phyloP scores from a whole-genome alignment of 1,140 invertebrate species.

The Cydia strobilella region DNA sequence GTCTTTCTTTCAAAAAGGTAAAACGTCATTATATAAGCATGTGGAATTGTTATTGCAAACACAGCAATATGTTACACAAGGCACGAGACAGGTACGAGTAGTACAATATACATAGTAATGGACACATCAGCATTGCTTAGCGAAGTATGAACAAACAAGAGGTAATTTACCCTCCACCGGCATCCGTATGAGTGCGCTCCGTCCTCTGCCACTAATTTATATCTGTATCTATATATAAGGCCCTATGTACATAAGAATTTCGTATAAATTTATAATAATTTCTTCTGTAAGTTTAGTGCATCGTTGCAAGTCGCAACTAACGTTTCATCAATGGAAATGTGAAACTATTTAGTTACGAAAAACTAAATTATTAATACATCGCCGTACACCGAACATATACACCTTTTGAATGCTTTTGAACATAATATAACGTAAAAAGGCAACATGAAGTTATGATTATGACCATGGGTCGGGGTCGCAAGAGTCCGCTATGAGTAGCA shows the following conservation, averaged over 20 bases:
- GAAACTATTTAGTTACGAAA: neutral
- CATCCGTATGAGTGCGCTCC: slow-evolving; percentile 19
- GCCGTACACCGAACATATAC: neutral
- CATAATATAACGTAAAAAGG: neutral
- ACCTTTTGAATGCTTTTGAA: neutral
- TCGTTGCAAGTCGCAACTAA: neutral
- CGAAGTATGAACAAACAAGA: slow-evolving; percentile 25
- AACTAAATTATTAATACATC: neutral
- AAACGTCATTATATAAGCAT: neutral
- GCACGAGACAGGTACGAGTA: neutral
- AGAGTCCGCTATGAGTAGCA: too few relatives aligned
- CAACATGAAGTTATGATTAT: neutral
- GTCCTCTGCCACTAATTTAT: neutral
- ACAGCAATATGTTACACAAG: neutral
- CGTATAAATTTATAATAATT: neutral
- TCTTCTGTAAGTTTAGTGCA: neutral
- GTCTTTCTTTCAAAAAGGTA: too few relatives aligned
- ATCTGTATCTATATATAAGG: neutral
- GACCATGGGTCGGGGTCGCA: too few relatives aligned
- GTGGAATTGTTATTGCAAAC: neutral
- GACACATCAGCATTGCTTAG: slow-evolving; percentile 6
- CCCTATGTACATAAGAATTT: neutral
- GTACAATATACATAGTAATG: slow-evolving; percentile 10
- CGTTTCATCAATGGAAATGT: neutral
- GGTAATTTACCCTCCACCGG: slow-evolving; percentile 29